Base-by-base conservation (phyloP, 2,888 invertebrate genomes). In the Campaea margaritaria region DNA sequence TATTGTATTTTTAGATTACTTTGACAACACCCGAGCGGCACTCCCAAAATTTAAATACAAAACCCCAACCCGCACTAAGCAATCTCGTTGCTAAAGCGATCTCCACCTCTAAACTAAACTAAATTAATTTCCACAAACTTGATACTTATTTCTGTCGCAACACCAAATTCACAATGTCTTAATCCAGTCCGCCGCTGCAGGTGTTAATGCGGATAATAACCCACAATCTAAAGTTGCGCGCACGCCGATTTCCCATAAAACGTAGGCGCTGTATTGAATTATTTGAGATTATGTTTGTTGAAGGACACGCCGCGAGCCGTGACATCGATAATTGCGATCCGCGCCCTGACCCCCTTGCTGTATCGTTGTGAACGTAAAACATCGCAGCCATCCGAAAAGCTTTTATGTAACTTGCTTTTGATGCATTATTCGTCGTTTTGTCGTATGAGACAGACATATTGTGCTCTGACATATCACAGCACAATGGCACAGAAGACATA, bases 291-390 rank as follows among this genome's bases (percentile, higher is more conserved):
- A 75, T 76, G 75, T 78, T 81, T 66, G 64, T 42, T 76, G 81
- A 82, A 86, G 83, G 81, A 80, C 80, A 76, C 65, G 74, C 73
- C 65, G 74, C 73, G 72, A 73, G 76, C 86, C 89, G 84, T 89
- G 86, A 83, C 89, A 89, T 89, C 87, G 81, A 78, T 89, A 88
- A 89, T 89, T 83, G 79, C 78, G 74, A 68, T 65, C 69, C 70
- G 74, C 76, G 76, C 82, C 82, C 83, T 88, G 88, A 87, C 89
- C 89, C 76, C 72, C n/a, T 78, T 74, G 71, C 31, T 58, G 78
- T 78, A 79, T 52, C 61, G 27, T 72, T 72, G 64, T 41, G 54
- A 48, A 47, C 69, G n/a, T 36, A 50, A 49, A 41, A 13, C 39
- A 12, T 16, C 14, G 36, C 38, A 11, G 4, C 21, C 21, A 39